Evolutionary conservation across 2,113 vertebrate genomes (phyloP), one percentile per base, ranked within the genome.

Genomic region (Bombycilla garrulus): DNA sequence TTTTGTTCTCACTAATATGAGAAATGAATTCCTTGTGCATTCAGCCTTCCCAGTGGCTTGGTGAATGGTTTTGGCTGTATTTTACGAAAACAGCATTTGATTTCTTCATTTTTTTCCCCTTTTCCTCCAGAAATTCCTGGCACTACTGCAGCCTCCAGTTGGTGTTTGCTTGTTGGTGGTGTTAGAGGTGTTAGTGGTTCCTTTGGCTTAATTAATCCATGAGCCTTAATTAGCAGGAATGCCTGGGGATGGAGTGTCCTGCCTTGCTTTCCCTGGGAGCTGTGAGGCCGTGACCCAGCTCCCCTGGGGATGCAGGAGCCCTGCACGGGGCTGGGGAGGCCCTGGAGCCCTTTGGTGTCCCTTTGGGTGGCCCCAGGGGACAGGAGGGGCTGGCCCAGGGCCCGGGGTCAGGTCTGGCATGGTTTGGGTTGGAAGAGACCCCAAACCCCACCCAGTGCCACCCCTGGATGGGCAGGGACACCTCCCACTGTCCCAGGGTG

Each of bases 261-360:
- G 45, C 82, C 56, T 8, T 21, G 42, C 33, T 36, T 40, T 56
- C 29, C 64, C 33, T 5, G 40, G 81, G 44, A 36, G 70, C 64
- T 1, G 17, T 3, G 21, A 15, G 66, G 66, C 61, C 0, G 0
- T 65, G 57, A 4, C 58, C 42, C 48, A 3, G 21, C 36, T 36
- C 33, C 56, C 67, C 51, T 33, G 38, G 4, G 26, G 78, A 11
- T 1, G 0, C 1, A 5, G 64, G 40, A 15, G 6, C 3, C 13
- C 58, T 50, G 74, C 20, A 0, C 24, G 26, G 42, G 31, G 2
- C 16, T 11, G 2, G 5, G 62, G 7, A 16, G 35, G 47, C 12
- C 20, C 6, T 5, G 15, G 48, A 15, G 22, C 36, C 26, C 18
- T 23, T 6, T 1, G 26, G 73, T 20, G 45, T 47, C 45, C 28